phyloP scores from a whole-genome alignment of 2,113 vertebrate genomes.

The Pavo muticus region DNA sequence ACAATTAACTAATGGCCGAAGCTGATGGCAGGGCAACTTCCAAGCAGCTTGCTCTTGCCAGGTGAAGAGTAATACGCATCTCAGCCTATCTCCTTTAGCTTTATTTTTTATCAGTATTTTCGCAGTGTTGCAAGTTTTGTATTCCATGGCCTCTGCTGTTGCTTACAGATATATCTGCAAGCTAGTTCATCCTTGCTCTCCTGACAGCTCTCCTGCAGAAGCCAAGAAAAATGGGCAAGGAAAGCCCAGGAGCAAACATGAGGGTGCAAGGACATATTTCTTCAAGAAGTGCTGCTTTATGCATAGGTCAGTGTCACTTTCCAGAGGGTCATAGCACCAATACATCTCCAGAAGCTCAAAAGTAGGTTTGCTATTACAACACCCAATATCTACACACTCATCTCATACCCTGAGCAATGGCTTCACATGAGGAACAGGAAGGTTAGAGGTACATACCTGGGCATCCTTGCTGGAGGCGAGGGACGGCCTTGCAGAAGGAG shows the following conservation, averaged over 20 bases:
- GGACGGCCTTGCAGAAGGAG: neutral
- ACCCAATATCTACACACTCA: too few species aligned
- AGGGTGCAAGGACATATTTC: neutral
- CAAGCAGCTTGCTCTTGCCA: neutral
- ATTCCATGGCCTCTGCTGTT: neutral
- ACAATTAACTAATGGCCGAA: neutral
- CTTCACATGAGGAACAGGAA: neutral
- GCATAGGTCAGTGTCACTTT: rapidly evolving
- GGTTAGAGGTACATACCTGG: rapidly evolving
- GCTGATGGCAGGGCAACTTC: neutral
- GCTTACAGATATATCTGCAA: neutral
- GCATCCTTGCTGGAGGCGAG: rapidly evolving
- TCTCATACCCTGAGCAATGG: neutral
- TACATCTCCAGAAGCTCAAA: rapidly evolving
- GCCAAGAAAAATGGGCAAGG: neutral
- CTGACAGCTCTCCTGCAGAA: neutral
- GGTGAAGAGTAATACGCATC: neutral
- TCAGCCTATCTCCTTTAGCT: neutral
- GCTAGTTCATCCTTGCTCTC: neutral
- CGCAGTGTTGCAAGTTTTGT: neutral
- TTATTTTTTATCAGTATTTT: neutral
- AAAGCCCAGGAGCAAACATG: neutral
- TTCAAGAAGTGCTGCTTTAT: neutral
- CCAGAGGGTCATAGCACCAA: neutral
- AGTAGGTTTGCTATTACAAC: rapidly evolving